A percentile compares a stretch with the other conserved stretches of the same genome.
Evolutionary conservation across 2,113 vertebrate genomes (phyloP).

Genomic region (Pterocles orientalis): DNA sequence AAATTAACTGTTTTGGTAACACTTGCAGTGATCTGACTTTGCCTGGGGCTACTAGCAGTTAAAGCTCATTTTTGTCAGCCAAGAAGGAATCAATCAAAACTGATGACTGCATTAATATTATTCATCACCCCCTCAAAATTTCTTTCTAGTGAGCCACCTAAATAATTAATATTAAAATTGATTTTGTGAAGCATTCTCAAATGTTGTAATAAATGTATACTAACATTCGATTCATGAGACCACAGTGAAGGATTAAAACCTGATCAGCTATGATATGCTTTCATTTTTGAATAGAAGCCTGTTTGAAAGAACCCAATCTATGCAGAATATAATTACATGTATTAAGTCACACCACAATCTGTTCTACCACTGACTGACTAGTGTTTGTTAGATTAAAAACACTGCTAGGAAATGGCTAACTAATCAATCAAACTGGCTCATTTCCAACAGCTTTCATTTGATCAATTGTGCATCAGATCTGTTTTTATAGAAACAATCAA

Average conservation of each 20-base stretch:
- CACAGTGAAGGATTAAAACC: conserved; percentile 4
- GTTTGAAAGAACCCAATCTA: neutral
- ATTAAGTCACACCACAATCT: neutral
- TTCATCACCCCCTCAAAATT: neutral
- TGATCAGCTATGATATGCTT: neutral
- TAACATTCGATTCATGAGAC: neutral
- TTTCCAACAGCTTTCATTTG: neutral
- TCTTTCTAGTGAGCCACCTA: neutral
- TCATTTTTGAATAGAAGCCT: neutral
- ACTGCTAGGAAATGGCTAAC: neutral
- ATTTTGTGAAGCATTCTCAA: neutral
- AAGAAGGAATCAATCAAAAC: neutral
- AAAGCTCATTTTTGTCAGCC: neutral
- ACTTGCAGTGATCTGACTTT: neutral
- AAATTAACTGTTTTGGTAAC: neutral
- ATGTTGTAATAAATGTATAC: conserved; percentile 19
- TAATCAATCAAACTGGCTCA: neutral
- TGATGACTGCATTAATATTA: neutral
- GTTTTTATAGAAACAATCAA: neutral
- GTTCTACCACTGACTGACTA: neutral
- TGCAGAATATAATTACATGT: neutral
- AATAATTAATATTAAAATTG: conserved; percentile 40
- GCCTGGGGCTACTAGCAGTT: neutral
- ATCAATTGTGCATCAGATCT: neutral
- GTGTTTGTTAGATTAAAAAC: neutral